Base-by-base conservation (phyloP, 2,797 vertebrate genomes). In the Catharus ustulatus region DNA sequence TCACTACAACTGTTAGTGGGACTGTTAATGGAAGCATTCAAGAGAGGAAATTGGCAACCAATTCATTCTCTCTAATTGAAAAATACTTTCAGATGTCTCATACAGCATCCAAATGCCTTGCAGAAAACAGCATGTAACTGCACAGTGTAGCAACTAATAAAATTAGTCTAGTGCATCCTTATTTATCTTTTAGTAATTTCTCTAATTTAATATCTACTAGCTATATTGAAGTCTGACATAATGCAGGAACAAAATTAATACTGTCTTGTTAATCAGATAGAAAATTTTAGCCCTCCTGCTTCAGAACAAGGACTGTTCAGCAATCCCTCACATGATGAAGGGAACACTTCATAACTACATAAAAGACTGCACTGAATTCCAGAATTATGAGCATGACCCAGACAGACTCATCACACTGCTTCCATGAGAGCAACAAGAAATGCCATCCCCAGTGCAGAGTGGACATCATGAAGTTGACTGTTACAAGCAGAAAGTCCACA, bases 61-160 rank as follows among this genome's bases (percentile, higher is more conserved):
- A 90, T 94, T 94, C 46, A 94, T 95, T 84, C 48, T 59, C 38
- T 68, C 78, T 92, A 96, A 96, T 61, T 80, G 75, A 52, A 80
- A 45, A 40, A 67, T 43, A 84, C 32, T 89, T 89, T 54, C 59
- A 63, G 34, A 58, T 57, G 30, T 42, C 34, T 69, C 43, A 49
- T 3, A 5, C 40, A 86, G 52, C 14, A 63, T 61, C 43, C 57
- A 88, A 94, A 79, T 48, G 58, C 26, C 57, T 76, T 87, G 46
- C 34, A 67, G 42, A 77, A 89, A 84, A 51, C 11, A 86, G 34
- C 30, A 63, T 52, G 10, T 23, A 91, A 83, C n/a, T 32, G 38
- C 11, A 10, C 8, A 32, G 14, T 13, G 4, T 45, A 81, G 2
- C 21, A 93, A 61, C 32, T 58, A 91, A 84, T 80, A 64, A 58